Evolutionary conservation across 2,113 vertebrate species (phyloP).

Genomic region (Engraulis encrasicolus): DNA sequence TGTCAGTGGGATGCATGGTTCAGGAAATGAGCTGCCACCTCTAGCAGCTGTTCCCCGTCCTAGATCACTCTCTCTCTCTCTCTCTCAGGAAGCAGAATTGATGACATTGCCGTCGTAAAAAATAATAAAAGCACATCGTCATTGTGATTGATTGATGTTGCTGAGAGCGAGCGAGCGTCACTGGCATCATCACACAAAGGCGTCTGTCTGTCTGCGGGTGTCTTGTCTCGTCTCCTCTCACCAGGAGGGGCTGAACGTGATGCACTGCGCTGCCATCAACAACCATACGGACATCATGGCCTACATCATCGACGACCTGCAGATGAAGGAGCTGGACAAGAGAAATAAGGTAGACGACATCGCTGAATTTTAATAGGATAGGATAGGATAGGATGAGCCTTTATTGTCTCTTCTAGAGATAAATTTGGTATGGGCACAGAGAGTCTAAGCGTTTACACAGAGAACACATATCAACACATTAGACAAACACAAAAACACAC

Average conservation of each 20-base stretch:
- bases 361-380: too few species aligned
- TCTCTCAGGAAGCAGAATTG: not conserved
- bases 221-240: too few species aligned
- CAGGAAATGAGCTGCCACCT: not conserved
- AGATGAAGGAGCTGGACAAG: constrained; percentile 84
- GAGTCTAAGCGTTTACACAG: too few species aligned
- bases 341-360: constrained; percentile 72
- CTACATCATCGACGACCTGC: constrained; percentile 86
- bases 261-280: constrained; percentile 89
- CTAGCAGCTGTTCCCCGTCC: not conserved
- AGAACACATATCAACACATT: too few species aligned
- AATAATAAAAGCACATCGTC: too few species aligned
- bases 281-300: constrained; percentile 81
- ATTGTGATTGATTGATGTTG: not conserved
- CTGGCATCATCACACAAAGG: too few species aligned
- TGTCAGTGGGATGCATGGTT: too few species aligned
- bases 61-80: not conserved
- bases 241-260: constrained; percentile 85
- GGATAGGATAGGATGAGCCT: too few species aligned
- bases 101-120: not conserved
- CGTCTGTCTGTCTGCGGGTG: not conserved
- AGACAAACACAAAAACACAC: too few species aligned
- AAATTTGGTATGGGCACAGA: too few species aligned
- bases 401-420: too few species aligned
- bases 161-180: too few species aligned